Evolutionary conservation across 2,888 invertebrate genomes (phyloP).

Genomic region (Maniola hyperantus): DNA sequence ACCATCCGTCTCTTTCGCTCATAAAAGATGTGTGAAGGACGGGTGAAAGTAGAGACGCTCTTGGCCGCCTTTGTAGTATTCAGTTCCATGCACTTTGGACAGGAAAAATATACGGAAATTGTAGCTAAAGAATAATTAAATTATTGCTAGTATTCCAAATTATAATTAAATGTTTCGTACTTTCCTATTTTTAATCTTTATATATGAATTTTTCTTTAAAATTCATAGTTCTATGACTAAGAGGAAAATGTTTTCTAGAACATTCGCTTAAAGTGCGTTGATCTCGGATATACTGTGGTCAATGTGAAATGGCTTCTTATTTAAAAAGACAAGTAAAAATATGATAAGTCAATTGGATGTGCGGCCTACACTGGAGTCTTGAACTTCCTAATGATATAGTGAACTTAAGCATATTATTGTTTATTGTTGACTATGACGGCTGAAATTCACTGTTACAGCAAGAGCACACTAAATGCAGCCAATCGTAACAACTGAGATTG

Average conservation of each 20-base stretch:
- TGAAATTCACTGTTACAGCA: no score
- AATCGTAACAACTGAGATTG: no score
- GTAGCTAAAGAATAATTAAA: background rate
- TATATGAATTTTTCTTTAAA: background rate
- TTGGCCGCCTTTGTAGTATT: constrained; percentile 75
- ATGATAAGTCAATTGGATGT: no score
- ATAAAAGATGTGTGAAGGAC: constrained; percentile 54
- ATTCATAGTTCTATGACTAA: background rate
- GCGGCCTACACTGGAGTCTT: no score
- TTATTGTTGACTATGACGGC: no score
- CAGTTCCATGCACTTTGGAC: constrained; percentile 66
- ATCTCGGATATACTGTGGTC: constrained; percentile 53
- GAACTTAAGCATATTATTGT: no score
- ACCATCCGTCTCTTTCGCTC: constrained; percentile 61
- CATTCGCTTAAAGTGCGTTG: constrained; percentile 52
- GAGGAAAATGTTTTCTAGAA: constrained; percentile 56
- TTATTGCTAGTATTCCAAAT: background rate
- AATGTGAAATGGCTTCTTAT: constrained; percentile 46
- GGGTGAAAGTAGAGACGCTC: constrained; percentile 65
- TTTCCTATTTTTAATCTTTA: background rate
- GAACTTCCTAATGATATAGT: no score
- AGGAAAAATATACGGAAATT: constrained; percentile 21
- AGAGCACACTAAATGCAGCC: no score
- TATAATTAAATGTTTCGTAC: background rate
- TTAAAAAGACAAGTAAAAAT: no score